Evolutionary conservation across 2,113 vertebrate species (phyloP).

Genomic region (Pelecanus crispus): DNA sequence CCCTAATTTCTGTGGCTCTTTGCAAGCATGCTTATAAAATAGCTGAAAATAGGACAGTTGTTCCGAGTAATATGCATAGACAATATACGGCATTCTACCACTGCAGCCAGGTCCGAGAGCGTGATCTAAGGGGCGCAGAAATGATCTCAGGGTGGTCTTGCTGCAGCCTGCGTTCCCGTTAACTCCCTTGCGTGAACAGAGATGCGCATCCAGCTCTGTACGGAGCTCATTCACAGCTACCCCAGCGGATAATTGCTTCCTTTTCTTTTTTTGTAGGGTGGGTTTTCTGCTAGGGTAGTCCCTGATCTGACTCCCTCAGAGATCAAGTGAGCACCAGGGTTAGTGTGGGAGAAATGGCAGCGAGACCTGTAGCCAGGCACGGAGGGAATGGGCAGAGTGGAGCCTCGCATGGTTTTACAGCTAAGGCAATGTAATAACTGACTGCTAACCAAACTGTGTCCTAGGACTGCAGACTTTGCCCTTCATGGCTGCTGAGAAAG

Average conservation of each 20-base stretch:
- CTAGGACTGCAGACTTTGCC: background rate
- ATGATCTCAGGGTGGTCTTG: background rate
- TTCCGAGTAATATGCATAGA: background rate
- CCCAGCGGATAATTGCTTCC: background rate
- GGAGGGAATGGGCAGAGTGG: background rate
- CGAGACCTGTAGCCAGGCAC: background rate
- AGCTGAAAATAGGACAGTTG: background rate
- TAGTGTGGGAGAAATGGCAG: background rate
- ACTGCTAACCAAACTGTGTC: background rate
- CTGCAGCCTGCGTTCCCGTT: background rate
- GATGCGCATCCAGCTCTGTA: background rate
- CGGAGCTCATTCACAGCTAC: background rate
- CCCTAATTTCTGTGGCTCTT: background rate
- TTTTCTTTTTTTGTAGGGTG: too few relatives aligned
- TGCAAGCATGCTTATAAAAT: background rate
- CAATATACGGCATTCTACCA: background rate
- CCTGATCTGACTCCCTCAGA: background rate
- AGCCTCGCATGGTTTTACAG: background rate
- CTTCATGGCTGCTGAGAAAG: background rate
- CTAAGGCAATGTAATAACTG: background rate
- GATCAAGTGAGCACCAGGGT: rapidly evolving
- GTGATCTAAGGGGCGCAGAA: background rate
- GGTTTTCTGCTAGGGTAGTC: background rate
- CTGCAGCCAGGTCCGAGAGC: background rate
- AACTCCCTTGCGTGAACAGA: rapidly evolving